Conservation (phyloP, 1,140 invertebrate species). For the Neomicropteryx cornuta region DNA sequence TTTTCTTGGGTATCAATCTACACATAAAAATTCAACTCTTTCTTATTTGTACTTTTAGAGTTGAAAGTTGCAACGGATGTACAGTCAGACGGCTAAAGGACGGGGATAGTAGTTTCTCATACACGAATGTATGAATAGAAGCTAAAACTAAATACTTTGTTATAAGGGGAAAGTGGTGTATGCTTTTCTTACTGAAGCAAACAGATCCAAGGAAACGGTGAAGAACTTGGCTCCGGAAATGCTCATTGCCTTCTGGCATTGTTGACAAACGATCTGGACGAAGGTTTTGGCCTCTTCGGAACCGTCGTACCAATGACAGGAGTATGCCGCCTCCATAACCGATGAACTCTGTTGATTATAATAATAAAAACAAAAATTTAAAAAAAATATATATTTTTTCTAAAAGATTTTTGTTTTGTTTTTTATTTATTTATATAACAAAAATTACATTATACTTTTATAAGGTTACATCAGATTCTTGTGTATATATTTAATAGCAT, state of each 20-base stretch:
- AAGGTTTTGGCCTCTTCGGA: slow-evolving; percentile 81
- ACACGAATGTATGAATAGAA: too few species aligned
- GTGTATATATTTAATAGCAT: too few species aligned
- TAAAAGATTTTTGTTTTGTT: background rate
- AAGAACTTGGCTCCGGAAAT: slow-evolving; percentile 82
- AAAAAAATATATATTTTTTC: slow-evolving; percentile 8
- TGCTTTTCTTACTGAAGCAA: slow-evolving; percentile 76
- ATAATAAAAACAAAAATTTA: slow-evolving; percentile 5
- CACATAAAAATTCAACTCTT: too few species aligned
- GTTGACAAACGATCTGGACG: slow-evolving; percentile 81
- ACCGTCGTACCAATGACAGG: slow-evolving; percentile 79
- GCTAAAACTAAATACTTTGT: too few species aligned
- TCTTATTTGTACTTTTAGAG: too few species aligned
- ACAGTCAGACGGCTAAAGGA: too few species aligned
- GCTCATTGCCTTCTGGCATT: slow-evolving; percentile 77
- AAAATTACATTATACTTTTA: too few species aligned
- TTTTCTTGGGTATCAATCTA: too few species aligned
- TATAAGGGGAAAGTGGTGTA: too few species aligned
- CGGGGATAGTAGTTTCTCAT: too few species aligned
- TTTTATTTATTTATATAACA: slow-evolving; percentile 1
- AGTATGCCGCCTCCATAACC: slow-evolving; percentile 81
- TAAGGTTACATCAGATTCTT: too few species aligned
- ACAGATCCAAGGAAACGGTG: slow-evolving; percentile 73
- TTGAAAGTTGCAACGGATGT: too few species aligned
- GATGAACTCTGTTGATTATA: slow-evolving; percentile 57